phyloP scores from a whole-genome alignment of 2,797 vertebrate genomes.

The Molossus alvarezi region DNA sequence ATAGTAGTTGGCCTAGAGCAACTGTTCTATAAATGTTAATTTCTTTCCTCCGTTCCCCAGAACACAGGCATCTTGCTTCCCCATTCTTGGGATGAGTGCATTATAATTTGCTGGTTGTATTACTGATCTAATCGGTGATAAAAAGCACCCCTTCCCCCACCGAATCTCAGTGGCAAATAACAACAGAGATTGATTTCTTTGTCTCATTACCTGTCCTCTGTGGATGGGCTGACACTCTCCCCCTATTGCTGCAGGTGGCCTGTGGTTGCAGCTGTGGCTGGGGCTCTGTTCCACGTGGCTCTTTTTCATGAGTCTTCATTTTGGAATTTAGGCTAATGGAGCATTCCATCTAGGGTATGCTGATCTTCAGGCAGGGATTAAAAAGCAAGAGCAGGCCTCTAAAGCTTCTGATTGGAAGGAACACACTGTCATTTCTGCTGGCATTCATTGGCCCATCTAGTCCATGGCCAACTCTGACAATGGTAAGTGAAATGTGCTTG shows the following conservation, averaged over 20 bases:
- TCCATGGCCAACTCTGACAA: background rate
- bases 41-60: slow-evolving; percentile 10
- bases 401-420: background rate
- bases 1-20: background rate
- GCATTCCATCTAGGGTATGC: background rate
- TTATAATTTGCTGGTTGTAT: background rate
- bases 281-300: background rate
- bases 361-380: background rate
- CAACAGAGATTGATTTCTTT: background rate
- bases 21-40: background rate
- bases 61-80: background rate
- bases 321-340: slow-evolving; percentile 43
- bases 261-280: background rate
- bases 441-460: background rate
- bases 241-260: background rate
- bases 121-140: background rate
- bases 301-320: background rate
- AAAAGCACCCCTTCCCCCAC: background rate
- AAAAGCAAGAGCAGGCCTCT: background rate
- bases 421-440: background rate
- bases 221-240: background rate
- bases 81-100: background rate
- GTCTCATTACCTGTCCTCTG: background rate
- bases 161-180: background rate
- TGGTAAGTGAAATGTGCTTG: background rate